Base-by-base conservation (phyloP, 2,888 invertebrate species). In the Meteorus colon region DNA sequence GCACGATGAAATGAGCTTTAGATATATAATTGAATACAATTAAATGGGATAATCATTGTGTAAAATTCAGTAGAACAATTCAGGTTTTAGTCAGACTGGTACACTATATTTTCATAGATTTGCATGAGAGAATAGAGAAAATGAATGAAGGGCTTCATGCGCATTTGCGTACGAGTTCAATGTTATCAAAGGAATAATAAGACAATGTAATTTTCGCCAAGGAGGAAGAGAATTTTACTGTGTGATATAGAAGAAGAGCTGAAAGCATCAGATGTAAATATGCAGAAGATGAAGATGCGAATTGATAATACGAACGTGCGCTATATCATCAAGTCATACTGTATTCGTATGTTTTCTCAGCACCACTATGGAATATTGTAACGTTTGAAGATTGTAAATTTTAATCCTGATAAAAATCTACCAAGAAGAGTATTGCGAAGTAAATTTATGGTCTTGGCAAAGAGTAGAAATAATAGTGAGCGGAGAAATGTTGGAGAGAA, bases 371-470 rank as follows among this genome's bases (percentile, higher is more conserved):
- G 55, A 19, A 2, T 24, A 55, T 19, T 1, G 55, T 55, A 55
- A 55, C 24, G 55, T 55, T 55, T 55, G 55, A 55, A 55, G 55
- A 55, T 55, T 19, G 19, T 10, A 6, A 55, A 55, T 55, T 55
- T 19, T 55, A 55, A 55, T 55, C 55, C 55, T 19, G 19, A 55
- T 55, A 55, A 55, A 19, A 55, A 55, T 10, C 24, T 8, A 24
- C 55, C 2, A 55, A 55, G 55, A 19, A 55, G n/a, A 55, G 4
- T 2, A 19, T 19, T 19, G 4, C 10, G 10, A 55, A 55, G 55
- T 55, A 8, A 8, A 6, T 55, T 55, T 24, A 55, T 55, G 4
- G 55, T 55, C 55, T 19, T 55, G 55, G 19, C 19, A 55, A 55
- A 6, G 55, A 55, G 55, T n/a, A 55, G 19, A 55, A 55, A 19